phyloP scores from a whole-genome alignment of 2,888 invertebrate species.

The Cryptosula pallasiana region DNA sequence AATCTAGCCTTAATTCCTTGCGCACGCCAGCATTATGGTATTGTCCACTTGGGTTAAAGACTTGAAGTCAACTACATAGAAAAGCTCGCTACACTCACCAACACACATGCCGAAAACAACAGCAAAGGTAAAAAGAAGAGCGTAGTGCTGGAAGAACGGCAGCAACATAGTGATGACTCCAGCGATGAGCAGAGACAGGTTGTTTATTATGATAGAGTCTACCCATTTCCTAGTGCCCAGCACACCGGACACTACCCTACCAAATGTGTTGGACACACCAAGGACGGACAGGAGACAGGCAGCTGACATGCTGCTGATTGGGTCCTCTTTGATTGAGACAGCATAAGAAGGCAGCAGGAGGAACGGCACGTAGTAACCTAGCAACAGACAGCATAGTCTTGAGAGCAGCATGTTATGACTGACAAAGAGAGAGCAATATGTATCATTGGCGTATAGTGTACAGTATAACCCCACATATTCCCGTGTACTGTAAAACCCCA shows the following conservation, averaged over 20 bases:
- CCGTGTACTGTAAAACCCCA: too few relatives aligned
- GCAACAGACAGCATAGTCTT: too few relatives aligned
- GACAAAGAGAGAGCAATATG: too few relatives aligned
- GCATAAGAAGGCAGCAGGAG: constrained; percentile 1
- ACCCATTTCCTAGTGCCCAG: constrained; percentile 12
- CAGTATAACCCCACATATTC: too few relatives aligned
- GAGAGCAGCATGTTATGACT: too few relatives aligned
- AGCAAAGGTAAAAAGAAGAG: background rate
- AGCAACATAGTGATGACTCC: constrained; percentile 41
- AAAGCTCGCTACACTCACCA: too few relatives aligned
- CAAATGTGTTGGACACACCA: constrained; percentile 16
- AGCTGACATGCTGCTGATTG: background rate
- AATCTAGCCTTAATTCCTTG: background rate
- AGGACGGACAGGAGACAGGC: constrained; percentile 21
- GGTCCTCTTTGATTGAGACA: background rate
- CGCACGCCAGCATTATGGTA: too few relatives aligned
- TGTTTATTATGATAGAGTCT: constrained; percentile 34
- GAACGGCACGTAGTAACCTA: constrained; percentile 23
- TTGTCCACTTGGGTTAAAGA: too few relatives aligned
- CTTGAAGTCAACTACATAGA: too few relatives aligned
- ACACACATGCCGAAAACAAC: constrained; percentile 18
- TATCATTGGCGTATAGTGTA: too few relatives aligned
- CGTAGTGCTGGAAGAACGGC: constrained; percentile 5
- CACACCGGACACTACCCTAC: constrained; percentile 5
- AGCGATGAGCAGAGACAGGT: constrained; percentile 38